Evolutionary conservation across 2,888 invertebrate species (phyloP), one percentile per base, ranked within the genome.

Genomic region (Onthophagus sagittarius): DNA sequence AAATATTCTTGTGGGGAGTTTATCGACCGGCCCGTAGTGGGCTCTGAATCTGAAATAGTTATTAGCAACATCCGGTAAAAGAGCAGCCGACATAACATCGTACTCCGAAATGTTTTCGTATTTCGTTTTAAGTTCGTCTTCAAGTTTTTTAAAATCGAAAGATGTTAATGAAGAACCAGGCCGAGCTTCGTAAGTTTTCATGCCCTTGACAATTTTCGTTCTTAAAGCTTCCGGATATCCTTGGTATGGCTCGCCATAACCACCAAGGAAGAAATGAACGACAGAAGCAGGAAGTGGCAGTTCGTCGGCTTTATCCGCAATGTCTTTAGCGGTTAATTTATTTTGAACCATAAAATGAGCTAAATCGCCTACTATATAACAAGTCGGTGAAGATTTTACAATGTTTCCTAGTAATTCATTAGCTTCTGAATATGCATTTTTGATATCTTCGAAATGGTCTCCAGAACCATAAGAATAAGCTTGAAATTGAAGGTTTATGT

Each of bases 291-390:
- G 67, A 23, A 67, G 11, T 7, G 31, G n/a, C 31, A 67, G 31
- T 13, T 67, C 31, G 2, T 67, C 23, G 2, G 67, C 67, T 31
- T 31, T 67, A 1, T 67, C 67, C n/a, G 2, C n/a, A 31, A 67
- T 67, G 2, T 67, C 67, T 15, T 9, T 15, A 67, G 67, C 67
- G 5, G 67, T 6, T 5, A 67, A 32, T 32, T 32, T 14, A 67
- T 67, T 67, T 31, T 67, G 67, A 5, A 67, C 67, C 67, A 67
- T 67, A 32, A 67, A 67, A 23, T 67, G 67, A 7, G 67, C 67
- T 1, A 67, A 67, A 13, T 67, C 67, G 9, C 23, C 67, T n/a
- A 67, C 67, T 15, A 67, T 23, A 9, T 32, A 31, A 5, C 31
- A 23, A 7, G 67, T 31, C 4, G 67, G 67, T 32, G 32, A 23